Conservation (phyloP, 2,888 invertebrate species). For the Lithophane socia region DNA sequence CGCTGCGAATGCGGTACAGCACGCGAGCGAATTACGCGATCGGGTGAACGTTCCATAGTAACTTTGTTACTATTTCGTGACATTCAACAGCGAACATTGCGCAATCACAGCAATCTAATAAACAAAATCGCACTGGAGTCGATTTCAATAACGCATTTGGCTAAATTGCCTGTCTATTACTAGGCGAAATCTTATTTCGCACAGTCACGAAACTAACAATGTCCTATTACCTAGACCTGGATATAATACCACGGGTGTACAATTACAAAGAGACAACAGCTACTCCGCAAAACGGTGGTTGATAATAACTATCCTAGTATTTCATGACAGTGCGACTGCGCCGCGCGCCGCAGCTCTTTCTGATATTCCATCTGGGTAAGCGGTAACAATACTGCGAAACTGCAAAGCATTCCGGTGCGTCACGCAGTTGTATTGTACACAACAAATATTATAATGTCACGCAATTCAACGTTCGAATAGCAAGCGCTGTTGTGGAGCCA, state of each 20-base stretch:
- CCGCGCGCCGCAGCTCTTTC: constrained; percentile 68
- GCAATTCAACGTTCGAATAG: constrained; percentile 59
- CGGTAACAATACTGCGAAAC: constrained; percentile 70
- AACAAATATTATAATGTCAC: constrained; percentile 65
- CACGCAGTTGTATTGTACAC: constrained; percentile 68
- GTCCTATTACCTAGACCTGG: constrained; percentile 77
- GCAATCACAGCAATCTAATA: constrained; percentile 75
- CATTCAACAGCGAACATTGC: constrained; percentile 75
- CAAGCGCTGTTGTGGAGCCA: constrained; percentile 25
- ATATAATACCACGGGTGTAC: constrained; percentile 74
- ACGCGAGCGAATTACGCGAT: constrained; percentile 81
- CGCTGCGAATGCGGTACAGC: constrained; percentile 70
- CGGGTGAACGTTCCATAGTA: constrained; percentile 79
- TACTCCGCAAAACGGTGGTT: constrained; percentile 74
- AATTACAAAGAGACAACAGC: constrained; percentile 78
- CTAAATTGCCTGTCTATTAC: constrained; percentile 75
- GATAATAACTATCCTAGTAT: constrained; percentile 74
- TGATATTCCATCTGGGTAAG: constrained; percentile 72
- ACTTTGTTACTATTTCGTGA: constrained; percentile 79
- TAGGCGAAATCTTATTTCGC: constrained; percentile 76
- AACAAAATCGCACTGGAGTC: constrained; percentile 71
- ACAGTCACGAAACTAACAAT: constrained; percentile 80
- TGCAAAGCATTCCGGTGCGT: constrained; percentile 69
- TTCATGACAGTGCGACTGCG: constrained; percentile 64
- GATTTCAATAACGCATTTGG: constrained; percentile 74